A percentile compares a stretch with the other conserved stretches of the same genome.
These are phyloP conservation scores for Piaya cayana DNA, from an alignment of 2,113 vertebrate species.

Conservation along the genomic window DNA sequence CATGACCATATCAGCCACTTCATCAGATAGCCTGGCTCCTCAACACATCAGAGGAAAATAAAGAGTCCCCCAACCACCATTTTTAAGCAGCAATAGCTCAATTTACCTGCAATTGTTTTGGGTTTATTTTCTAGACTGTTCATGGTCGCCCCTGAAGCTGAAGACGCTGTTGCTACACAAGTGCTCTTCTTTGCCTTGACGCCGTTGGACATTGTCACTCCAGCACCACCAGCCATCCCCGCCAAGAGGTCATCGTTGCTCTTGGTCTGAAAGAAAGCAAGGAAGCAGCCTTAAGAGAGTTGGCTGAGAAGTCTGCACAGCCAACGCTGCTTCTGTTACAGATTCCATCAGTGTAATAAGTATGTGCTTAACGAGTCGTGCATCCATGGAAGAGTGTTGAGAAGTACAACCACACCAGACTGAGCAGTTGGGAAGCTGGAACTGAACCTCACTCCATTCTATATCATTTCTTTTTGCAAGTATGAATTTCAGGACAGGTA, in stretches of 20 bases:
- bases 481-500: too few species aligned
- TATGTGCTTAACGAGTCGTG: not conserved
- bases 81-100: not conserved
- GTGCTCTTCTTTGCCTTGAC: constrained; percentile 85
- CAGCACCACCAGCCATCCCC: constrained; percentile 86
- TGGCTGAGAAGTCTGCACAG: not conserved
- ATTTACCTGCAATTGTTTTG: constrained; percentile 83
- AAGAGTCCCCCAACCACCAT: not conserved
- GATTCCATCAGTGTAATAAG: not conserved
- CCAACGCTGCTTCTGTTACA: not conserved
- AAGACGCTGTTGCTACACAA: constrained; percentile 59
- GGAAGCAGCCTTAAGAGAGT: not conserved
- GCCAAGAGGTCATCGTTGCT: constrained; percentile 94
- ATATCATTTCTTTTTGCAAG: too few species aligned
- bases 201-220: constrained; percentile 78
- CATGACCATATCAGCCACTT: not conserved
- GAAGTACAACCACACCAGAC: not conserved
- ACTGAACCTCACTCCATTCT: not conserved
- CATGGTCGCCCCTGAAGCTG: constrained; percentile 67
- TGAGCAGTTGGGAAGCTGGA: not conserved
- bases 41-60: not conserved
- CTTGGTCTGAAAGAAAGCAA: constrained; percentile 82
- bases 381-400: not conserved
- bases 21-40: not conserved
- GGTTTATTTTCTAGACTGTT: constrained; percentile 80